Evolutionary conservation across 1,140 invertebrate genomes (phyloP).

Genomic region (Eriocheir sinensis): DNA sequence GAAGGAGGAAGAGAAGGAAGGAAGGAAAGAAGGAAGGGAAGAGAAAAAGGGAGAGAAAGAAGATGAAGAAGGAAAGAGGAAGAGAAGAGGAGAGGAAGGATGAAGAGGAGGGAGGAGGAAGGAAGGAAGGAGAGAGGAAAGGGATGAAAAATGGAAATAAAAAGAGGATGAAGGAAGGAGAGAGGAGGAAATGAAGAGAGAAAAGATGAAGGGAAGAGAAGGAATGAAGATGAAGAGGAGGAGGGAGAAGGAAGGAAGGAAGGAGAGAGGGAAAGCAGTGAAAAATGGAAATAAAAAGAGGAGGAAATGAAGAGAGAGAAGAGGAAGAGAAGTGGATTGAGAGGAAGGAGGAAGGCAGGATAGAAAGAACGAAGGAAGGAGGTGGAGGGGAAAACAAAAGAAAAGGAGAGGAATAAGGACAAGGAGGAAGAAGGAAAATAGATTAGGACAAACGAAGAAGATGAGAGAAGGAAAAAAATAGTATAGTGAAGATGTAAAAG

Average conservation of each 20-base stretch:
- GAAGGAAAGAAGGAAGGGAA: background rate
- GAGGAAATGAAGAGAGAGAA: background rate
- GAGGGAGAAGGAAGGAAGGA: no score
- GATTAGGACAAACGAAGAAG: background rate
- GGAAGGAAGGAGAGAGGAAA: background rate
- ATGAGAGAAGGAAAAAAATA: no score
- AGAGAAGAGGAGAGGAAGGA: background rate
- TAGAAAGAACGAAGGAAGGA: background rate
- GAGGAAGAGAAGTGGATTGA: background rate
- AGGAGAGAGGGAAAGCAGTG: background rate
- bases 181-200: background rate
- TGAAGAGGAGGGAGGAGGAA: background rate
- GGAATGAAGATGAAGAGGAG: background rate
- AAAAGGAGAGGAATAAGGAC: background rate
- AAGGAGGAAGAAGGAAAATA: no score
- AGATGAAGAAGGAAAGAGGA: background rate
- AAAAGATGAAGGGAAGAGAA: background rate
- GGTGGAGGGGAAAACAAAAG: background rate
- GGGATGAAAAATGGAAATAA: background rate
- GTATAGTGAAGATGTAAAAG: no score
- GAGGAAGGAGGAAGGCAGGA: background rate
- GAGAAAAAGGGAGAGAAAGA: constrained; percentile 16
- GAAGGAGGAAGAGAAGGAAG: background rate
- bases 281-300: background rate
- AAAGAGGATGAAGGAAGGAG: background rate